Conservation (phyloP, 2,113 vertebrate species). For the Zosterops borbonicus region DNA sequence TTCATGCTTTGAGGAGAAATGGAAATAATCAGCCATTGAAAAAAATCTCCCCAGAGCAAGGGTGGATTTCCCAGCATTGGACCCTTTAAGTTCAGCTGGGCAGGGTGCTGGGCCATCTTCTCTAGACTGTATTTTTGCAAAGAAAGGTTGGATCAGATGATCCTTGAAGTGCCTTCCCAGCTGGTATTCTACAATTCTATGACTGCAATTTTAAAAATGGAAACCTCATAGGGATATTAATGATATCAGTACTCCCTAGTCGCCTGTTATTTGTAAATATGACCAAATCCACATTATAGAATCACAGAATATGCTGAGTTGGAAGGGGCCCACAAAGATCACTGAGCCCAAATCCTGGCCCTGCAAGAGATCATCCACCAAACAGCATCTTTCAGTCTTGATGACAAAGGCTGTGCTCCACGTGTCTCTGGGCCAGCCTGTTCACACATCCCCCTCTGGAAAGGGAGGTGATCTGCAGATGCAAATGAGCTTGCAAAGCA, state of each 20-base stretch:
- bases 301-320: not conserved
- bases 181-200: not conserved
- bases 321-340: not conserved
- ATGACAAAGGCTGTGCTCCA: not conserved
- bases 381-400: not conserved
- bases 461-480: not conserved
- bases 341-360: not conserved
- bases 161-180: not conserved
- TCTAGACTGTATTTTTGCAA: not conserved
- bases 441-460: not conserved
- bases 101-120: not conserved
- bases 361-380: not conserved
- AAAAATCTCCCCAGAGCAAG: not conserved
- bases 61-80: not conserved
- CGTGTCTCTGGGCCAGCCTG: not conserved
- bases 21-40: not conserved
- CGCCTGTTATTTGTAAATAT: not conserved
- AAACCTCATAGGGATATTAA: not conserved
- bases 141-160: not conserved
- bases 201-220: not conserved
- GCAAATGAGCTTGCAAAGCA: not conserved
- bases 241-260: not conserved
- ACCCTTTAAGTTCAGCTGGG: not conserved
- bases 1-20: not conserved
- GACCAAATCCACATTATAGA: not conserved